phyloP scores from a whole-genome alignment of 2,113 vertebrate species.

The Dryoscopus gambensis region DNA sequence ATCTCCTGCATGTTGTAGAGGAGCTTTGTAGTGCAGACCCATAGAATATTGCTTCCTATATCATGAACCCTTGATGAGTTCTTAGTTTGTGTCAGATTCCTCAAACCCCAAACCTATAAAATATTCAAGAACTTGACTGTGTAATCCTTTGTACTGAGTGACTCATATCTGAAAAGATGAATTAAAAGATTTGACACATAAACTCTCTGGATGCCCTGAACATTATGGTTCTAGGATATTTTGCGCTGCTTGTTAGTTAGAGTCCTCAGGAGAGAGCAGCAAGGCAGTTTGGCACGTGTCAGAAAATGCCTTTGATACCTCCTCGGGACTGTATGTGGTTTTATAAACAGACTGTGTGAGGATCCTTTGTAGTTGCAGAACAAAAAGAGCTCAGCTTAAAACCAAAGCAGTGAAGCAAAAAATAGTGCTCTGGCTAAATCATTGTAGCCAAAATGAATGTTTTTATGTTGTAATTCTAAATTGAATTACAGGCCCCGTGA shows the following conservation, averaged over 20 bases:
- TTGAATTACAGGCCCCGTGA: not conserved
- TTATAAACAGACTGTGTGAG: not conserved
- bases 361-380: not conserved
- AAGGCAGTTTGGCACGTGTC: not conserved
- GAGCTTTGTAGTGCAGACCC: not conserved
- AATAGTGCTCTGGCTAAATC: not conserved
- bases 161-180: not conserved
- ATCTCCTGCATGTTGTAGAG: not conserved
- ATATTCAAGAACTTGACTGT: not conserved
- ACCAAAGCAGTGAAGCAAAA: not conserved
- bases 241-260: not conserved
- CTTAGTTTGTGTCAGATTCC: not conserved
- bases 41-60: not conserved
- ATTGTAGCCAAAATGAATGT: not conserved
- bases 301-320: not conserved
- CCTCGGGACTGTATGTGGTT: fast-evolving
- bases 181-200: not conserved
- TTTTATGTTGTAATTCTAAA: not conserved
- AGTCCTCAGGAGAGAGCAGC: not conserved
- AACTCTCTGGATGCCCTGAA: not conserved
- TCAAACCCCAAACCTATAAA: not conserved
- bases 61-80: not conserved
- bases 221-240: not conserved
- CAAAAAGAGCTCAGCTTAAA: not conserved
- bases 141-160: not conserved